A percentile compares a stretch with the other conserved stretches of the same genome.
These are phyloP conservation scores for Paramormyrops kingsleyae DNA, from an alignment of 2,113 vertebrate species.

Conservation along the genomic window DNA sequence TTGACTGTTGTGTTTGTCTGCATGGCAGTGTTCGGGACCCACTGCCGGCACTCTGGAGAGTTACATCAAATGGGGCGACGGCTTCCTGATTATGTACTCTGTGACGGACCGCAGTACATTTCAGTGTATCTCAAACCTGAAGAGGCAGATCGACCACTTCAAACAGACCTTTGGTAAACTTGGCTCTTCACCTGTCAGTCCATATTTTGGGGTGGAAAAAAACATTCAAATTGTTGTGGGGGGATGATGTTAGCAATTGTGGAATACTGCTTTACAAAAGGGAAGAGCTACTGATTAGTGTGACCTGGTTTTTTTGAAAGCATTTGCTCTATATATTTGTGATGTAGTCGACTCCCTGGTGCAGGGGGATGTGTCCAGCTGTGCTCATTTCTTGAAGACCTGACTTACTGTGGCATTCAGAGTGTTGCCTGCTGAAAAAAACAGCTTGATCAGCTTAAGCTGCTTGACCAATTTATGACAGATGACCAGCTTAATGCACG, in stretches of 20 bases:
- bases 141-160: constrained; percentile 57
- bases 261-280: neutral
- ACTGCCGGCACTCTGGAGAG: constrained; percentile 45
- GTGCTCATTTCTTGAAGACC: neutral
- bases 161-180: constrained; percentile 55
- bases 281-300: neutral
- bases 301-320: neutral
- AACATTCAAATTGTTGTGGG: neutral
- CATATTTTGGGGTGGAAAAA: neutral
- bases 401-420: neutral
- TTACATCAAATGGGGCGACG: constrained; percentile 61
- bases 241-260: neutral
- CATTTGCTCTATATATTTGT: neutral
- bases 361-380: neutral
- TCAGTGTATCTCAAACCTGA: constrained; percentile 52
- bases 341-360: neutral
- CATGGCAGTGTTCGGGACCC: constrained; percentile 32
- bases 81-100: constrained; percentile 63
- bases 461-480: too few species aligned
- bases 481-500: too few species aligned
- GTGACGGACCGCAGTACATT: constrained; percentile 59
- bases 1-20: neutral
- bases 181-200: neutral
- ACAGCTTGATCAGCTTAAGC: too few species aligned
- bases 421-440: neutral